These are phyloP conservation scores for Physeter macrocephalus DNA, from an alignment of 2,113 vertebrate genomes.

Conservation along the genomic window DNA sequence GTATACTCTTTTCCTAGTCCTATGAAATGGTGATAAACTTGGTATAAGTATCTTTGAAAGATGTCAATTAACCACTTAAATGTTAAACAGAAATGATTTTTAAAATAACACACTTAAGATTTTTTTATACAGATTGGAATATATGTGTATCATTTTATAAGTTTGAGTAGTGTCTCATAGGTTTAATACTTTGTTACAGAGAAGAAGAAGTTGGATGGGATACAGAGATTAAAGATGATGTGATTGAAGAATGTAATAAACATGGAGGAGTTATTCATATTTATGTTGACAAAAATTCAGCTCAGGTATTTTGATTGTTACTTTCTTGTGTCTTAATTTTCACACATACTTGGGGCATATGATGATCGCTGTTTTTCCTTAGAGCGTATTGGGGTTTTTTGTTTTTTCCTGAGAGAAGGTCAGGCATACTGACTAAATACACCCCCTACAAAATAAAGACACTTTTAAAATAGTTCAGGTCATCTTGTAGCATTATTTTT, in stretches of 20 bases:
- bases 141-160: neutral
- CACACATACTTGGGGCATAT: neutral
- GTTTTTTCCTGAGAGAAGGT: neutral
- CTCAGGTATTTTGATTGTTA: conserved; percentile 84
- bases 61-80: neutral
- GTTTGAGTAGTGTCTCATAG: neutral
- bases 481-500: neutral
- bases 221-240: conserved; percentile 95
- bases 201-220: conserved; percentile 95
- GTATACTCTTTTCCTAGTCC: neutral
- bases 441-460: neutral
- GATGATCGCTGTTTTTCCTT: neutral
- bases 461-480: neutral
- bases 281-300: conserved; percentile 96
- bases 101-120: neutral
- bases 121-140: neutral
- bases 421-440: neutral
- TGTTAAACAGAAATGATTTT: neutral
- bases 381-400: neutral
- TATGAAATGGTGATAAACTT: neutral
- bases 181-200: conserved; percentile 74
- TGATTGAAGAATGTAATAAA: conserved; percentile 98
- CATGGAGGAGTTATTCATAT: conserved; percentile 97
- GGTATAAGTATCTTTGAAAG: neutral
- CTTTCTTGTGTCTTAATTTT: neutral